Evolutionary conservation across 2,797 vertebrate species (phyloP), one percentile per base, ranked within the genome.

Genomic region (Brotula barbata): DNA sequence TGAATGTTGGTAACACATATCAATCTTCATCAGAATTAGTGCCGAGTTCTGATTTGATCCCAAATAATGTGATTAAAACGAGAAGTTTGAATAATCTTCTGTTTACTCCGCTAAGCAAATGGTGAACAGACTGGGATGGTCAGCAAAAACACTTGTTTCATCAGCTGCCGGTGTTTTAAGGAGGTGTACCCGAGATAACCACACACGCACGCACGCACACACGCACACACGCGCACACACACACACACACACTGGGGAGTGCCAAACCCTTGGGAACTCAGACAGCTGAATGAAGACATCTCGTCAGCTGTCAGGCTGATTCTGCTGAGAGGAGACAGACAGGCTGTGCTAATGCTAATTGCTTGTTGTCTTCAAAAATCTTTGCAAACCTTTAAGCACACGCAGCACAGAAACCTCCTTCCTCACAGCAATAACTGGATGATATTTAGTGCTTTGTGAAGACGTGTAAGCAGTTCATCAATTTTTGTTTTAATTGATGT

Each of bases 61-160:
- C 52, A 25, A 44, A 31, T 28, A n/a, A 40, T 34, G 41, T 39
- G 57, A 39, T 44, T 31, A 34, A 47, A 22, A 23, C 8, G 9
- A 6, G 3, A 36, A 70, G 50, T 68, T 34, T 47, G 16, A 21
- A 37, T 61, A 31, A 19, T 42, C 53, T 44, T 37, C 64, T 54
- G 28, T 64, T 52, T 22, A 19, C 47, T 20, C 41, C 52, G 51
- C 60, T 19, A 33, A 68, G 70, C 81, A 82, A 85, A 79, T 81
- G 78, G 83, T 71, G 76, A 72, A 77, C 64, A 73, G 71, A 59
- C 78, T 73, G 56, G 52, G 33, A 75, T 1, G 19, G 70, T 86
- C 83, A 80, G 84, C 83, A 73, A 49, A 82, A 82, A 81, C 67
- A 60, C 58, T 72, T n/a, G 83, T 87, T 85, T 86, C 81, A 87